Base-by-base conservation (phyloP, 2,888 invertebrate genomes). In the Aproaerema taeniolella region DNA sequence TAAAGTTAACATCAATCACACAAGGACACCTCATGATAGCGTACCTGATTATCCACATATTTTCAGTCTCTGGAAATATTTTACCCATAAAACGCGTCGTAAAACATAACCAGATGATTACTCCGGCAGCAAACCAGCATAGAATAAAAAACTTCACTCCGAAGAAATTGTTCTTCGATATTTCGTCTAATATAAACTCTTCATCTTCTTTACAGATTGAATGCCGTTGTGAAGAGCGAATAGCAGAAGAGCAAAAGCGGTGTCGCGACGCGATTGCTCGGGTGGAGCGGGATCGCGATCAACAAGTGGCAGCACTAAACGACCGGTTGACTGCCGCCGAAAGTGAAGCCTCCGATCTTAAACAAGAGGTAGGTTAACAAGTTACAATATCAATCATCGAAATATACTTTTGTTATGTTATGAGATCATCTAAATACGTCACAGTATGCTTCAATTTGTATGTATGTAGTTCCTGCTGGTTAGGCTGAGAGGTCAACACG, bases 191-290 rank as follows among this genome's bases (percentile, higher is more conserved):
- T 6, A 12, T 20, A 12, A 17, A 32, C n/a, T n/a, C n/a, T n/a
- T n/a, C n/a, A n/a, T n/a, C n/a, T 34, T 11, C 11, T 37, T 31
- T 32, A 34, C 61, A 94, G 93, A 88, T 93, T 55, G 94, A 95
- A 72, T 85, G 92, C 52, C 88, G 93, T 45, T 89, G 92, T 50
- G 93, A 93, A 53, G 93, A 94, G 58, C 89, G 91, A 41, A 77
- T 94, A 49, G 89, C 90, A 30, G 94, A 95, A 50, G 97, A 97
- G 67, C 95, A 96, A 74, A 90, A 92, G 55, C 89, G 97, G 49
- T 93, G 94, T 65, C 91, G 94, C 46, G 97, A 98, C 58, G 89
- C 94, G 40, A 89, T 95, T 55, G 88, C 91, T 12, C 89, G 97
- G 36, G 88, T 95, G 34, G 97, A 97, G 64, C 89, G 96, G 24